phyloP scores from a whole-genome alignment of 2,113 vertebrate genomes.

The Eidolon helvum region DNA sequence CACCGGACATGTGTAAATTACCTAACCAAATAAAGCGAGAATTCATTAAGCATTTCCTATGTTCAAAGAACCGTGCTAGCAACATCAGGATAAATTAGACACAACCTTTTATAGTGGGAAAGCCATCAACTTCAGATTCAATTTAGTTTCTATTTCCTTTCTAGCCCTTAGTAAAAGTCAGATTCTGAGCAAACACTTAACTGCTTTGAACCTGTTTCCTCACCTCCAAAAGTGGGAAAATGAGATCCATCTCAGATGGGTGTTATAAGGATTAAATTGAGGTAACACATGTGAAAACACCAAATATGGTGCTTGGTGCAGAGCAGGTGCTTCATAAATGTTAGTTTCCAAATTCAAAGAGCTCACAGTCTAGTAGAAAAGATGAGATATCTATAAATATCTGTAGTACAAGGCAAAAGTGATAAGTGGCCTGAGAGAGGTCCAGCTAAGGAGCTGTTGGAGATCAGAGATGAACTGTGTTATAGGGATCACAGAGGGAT shows the following conservation, averaged over 20 bases:
- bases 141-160: neutral
- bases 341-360: constrained; percentile 26
- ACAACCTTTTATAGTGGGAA: neutral
- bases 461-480: neutral
- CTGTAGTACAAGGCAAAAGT: neutral
- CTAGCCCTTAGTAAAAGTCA: neutral
- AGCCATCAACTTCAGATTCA: neutral
- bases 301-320: neutral
- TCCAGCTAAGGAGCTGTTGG: neutral
- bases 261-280: neutral
- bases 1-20: neutral
- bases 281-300: neutral
- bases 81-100: neutral
- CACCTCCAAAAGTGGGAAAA: neutral
- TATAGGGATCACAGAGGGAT: neutral
- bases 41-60: neutral
- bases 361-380: neutral
- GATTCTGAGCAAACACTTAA: neutral
- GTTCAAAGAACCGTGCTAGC: neutral
- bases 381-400: constrained; percentile 30
- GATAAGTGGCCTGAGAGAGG: neutral
- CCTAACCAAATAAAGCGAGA: neutral
- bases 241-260: neutral
- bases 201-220: neutral
- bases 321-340: neutral